Base-by-base conservation (phyloP, 2,797 vertebrate genomes). In the Falco novaeseelandiae region DNA sequence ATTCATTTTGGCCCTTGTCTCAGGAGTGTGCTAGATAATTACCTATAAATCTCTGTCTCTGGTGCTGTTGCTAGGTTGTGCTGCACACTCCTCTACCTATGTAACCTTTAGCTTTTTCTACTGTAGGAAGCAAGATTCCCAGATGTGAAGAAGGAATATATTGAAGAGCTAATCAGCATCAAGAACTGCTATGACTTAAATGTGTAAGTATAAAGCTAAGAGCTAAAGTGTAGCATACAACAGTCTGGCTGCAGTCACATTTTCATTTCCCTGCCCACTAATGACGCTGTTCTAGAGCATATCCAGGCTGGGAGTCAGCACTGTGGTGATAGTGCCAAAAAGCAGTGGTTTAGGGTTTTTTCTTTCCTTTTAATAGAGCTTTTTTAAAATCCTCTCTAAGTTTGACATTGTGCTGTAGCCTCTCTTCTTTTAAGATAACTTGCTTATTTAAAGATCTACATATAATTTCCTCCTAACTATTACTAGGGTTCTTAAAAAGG, bases 71-170 rank as follows among this genome's bases (percentile, higher is more conserved):
- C 48, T 29, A 3, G 38, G 34, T 44, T 94, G 12, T 85, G 27
- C 70, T 73, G 12, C 23, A 7, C 27, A 8, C 66, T 73, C 49
- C 48, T 84, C 54, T 65, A 90, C 74, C 94, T 74, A 2, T 8
- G 0, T 93, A 96, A 97, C 94, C 83, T 94, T 87, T n/a, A 83
- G 57, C 87, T 95, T 95, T 89, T 95, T 85, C 62, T 78, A 20
- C 94, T 97, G 38, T 90, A 99, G 99, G 98, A 99, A 98, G 99
- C 99, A 97, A 98, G 99, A 83, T 99, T 99, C 96, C 99, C 99
- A 83, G 99, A 99, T 96, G 98, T 99, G 96, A 98, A 98, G 87
- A 98, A 98, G 90, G 98, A 98, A 44, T 99, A 99, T 97, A 98
- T 99, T 98, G 98, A 99, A 97, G 99, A 99, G 97, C 97, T 99